These are phyloP conservation scores for Trichopria drosophilae DNA, from an alignment of 2,888 invertebrate genomes.

Conservation along the genomic window DNA sequence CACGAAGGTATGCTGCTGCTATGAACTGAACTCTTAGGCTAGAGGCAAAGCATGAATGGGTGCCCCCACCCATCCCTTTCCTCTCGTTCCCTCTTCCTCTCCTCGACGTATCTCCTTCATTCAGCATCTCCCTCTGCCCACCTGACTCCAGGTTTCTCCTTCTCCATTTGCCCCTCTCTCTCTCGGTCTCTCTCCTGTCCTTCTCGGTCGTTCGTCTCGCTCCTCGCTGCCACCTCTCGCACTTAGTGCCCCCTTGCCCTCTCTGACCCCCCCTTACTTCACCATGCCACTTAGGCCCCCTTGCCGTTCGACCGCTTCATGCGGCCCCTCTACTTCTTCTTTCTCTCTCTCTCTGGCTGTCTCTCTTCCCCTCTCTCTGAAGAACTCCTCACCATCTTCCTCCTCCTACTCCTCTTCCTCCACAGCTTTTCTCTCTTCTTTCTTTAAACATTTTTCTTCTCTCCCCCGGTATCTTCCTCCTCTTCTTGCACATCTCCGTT, in stretches of 20 bases:
- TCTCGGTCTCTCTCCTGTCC: constrained; percentile 12
- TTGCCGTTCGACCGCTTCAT: constrained; percentile 16
- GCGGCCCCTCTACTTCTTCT: constrained; percentile 19
- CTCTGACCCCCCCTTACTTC: constrained; percentile 20
- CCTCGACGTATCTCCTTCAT: constrained; percentile 1
- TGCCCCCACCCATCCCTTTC: constrained; percentile 45
- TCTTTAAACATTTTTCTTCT: constrained; percentile 12
- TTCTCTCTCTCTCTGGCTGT: constrained; percentile 26
- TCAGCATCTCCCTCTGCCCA: constrained; percentile 7
- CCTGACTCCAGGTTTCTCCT: background rate
- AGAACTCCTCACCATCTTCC: constrained; percentile 6
- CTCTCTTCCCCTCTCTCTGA: constrained; percentile 19
- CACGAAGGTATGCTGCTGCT: constrained; percentile 51
- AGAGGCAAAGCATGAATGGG: constrained; percentile 57
- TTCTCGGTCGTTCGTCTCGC: too few relatives aligned
- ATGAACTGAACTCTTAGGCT: constrained; percentile 55
- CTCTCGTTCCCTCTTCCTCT: constrained; percentile 17
- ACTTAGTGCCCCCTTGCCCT: too few relatives aligned
- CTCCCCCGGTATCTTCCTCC: constrained; percentile 4
- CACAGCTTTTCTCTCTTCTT: constrained; percentile 4
- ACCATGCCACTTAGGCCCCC: background rate
- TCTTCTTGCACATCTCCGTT: background rate
- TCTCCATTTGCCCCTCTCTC: constrained; percentile 6
- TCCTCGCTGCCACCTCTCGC: too few relatives aligned
- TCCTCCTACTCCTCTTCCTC: background rate